A percentile compares a stretch with the other conserved stretches of the same genome.
These are phyloP conservation scores for Lasioglossum vierecki DNA, from an alignment of 2,888 invertebrate genomes.

Conservation along the genomic window DNA sequence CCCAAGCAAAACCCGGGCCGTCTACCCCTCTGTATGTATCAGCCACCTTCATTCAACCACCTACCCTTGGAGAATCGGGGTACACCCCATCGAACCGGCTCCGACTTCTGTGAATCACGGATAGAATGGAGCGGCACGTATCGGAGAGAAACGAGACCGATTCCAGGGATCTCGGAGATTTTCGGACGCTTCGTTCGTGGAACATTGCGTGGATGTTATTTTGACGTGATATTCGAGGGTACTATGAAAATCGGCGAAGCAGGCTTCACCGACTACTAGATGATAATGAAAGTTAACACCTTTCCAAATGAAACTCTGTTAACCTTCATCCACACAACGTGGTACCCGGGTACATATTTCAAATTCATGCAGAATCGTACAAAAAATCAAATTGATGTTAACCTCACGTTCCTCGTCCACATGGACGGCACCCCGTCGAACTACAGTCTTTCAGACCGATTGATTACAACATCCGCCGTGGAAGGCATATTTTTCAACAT, in stretches of 20 bases:
- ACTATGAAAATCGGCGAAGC: no score
- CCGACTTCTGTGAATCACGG: slow-evolving; percentile 39
- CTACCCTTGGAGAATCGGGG: slow-evolving; percentile 22
- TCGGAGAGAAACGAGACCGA: slow-evolving; percentile 30
- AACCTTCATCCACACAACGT: no score
- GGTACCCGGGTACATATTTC: no score
- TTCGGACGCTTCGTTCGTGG: background rate
- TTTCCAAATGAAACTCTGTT: background rate
- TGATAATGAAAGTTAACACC: background rate
- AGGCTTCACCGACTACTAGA: no score
- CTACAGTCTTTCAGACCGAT: background rate
- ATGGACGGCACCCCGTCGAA: background rate
- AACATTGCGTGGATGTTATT: background rate
- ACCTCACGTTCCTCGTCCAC: background rate
- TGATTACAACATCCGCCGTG: background rate
- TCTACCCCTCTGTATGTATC: slow-evolving; percentile 57
- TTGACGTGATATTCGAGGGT: background rate
- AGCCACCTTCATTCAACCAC: slow-evolving; percentile 17
- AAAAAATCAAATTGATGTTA: background rate
- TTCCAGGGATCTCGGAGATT: background rate
- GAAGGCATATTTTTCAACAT: background rate
- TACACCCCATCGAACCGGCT: slow-evolving; percentile 4
- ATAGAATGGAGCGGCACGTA: slow-evolving; percentile 30
- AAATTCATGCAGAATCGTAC: no score
- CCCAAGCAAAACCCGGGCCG: slow-evolving; percentile 73